Conservation (phyloP, 2,113 vertebrate species). For the Eulemur rufifrons region DNA sequence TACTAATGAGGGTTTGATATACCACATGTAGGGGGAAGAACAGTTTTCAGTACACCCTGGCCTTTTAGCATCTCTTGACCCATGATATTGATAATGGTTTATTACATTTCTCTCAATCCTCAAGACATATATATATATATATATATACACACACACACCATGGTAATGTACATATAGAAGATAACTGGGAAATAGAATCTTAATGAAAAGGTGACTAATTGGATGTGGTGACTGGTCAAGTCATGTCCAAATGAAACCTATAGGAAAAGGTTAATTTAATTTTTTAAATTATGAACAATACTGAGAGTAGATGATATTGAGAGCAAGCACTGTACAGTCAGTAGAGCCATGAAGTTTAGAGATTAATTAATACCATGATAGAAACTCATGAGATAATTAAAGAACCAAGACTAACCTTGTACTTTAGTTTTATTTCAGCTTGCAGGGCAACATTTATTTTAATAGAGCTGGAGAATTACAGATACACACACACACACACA, state of each 20-base stretch:
- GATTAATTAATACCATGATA: conserved; percentile 5
- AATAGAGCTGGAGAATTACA: not conserved
- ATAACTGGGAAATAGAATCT: not conserved
- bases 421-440: conserved; percentile 14
- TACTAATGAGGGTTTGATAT: not conserved
- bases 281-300: not conserved
- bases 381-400: conserved; percentile 31
- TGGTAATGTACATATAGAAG: not conserved
- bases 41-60: not conserved
- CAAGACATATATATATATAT: not conserved
- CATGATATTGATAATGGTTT: not conserved
- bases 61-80: not conserved
- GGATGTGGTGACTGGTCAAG: not conserved
- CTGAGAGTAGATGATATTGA: not conserved
- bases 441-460: conserved; percentile 7
- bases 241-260: not conserved
- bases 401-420: not conserved
- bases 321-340: not conserved
- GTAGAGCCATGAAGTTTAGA: conserved; percentile 1
- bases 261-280: conserved; percentile 1
- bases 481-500: not conserved
- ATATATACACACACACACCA: not conserved
- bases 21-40: not conserved
- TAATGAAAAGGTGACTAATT: conserved; percentile 19
- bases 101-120: not conserved